Evolutionary conservation across 2,797 vertebrate species (phyloP).

Genomic region (Rhynchotus rufescens): DNA sequence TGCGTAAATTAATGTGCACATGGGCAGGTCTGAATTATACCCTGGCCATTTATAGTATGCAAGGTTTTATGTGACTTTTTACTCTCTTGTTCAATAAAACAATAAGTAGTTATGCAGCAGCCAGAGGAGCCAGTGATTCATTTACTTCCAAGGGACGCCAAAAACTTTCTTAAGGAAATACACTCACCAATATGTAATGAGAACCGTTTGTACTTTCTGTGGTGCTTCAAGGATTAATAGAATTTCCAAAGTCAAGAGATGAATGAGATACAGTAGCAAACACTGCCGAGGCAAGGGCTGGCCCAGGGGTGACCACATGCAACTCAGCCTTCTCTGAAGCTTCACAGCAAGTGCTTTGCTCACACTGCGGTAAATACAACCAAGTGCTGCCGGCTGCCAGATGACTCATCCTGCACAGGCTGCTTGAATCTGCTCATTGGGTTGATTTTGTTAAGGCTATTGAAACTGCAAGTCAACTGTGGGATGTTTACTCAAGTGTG

Average conservation of each 20-base stretch:
- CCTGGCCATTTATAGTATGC: slow-evolving; percentile 73
- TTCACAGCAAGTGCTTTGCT: slow-evolving; percentile 7
- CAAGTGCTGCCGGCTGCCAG: background rate
- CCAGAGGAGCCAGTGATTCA: slow-evolving; percentile 75
- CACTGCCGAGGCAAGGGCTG: background rate
- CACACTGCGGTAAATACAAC: background rate
- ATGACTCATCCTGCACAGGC: background rate
- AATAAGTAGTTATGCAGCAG: slow-evolving; percentile 77
- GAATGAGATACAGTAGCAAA: slow-evolving; percentile 45
- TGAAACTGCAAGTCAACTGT: background rate
- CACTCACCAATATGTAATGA: slow-evolving; percentile 72
- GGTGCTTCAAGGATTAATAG: slow-evolving; percentile 66
- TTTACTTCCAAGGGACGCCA: slow-evolving; percentile 69
- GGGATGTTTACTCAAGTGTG: background rate
- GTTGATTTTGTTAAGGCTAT: background rate
- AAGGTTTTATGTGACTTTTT: slow-evolving; percentile 78
- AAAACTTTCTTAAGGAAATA: slow-evolving; percentile 74
- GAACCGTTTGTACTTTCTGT: slow-evolving; percentile 66
- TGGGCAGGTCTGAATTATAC: slow-evolving; percentile 73
- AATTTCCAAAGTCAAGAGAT: slow-evolving; percentile 54
- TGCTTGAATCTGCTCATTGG: background rate
- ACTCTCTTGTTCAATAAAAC: slow-evolving; percentile 81
- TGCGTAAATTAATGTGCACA: slow-evolving; percentile 76
- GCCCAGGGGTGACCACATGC: background rate
- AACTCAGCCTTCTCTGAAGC: slow-evolving; percentile 15